Conservation (phyloP, 2,113 vertebrate species). For the Helogale parvula region DNA sequence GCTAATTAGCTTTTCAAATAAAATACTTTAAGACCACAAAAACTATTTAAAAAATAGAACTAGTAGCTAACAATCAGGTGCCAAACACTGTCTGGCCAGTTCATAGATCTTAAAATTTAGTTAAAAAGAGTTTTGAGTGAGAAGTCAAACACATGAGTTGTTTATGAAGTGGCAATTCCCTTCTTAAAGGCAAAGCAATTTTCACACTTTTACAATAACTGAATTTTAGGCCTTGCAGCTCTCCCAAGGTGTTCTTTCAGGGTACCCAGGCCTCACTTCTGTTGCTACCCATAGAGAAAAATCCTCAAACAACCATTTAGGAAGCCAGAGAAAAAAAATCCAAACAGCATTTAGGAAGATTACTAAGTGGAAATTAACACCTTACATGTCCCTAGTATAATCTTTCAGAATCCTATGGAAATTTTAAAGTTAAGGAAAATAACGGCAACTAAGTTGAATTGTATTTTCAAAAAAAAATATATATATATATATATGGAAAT, state of each 20-base stretch:
- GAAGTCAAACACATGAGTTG: background rate
- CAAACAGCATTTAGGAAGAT: background rate
- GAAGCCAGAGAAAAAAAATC: background rate
- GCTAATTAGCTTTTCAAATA: constrained; percentile 25
- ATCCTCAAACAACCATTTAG: background rate
- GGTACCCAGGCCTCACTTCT: background rate
- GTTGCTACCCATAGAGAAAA: background rate
- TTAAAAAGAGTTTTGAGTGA: background rate
- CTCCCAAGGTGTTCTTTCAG: background rate
- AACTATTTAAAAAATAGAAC: background rate
- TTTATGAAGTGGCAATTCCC: background rate
- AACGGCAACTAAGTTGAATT: background rate
- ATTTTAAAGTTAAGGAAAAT: background rate
- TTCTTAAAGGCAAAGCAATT: background rate
- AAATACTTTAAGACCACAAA: constrained; percentile 29
- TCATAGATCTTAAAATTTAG: background rate
- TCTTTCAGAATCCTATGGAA: background rate
- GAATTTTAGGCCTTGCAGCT: background rate
- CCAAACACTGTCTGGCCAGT: constrained; percentile 4
- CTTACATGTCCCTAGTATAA: background rate
- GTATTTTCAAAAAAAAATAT: background rate
- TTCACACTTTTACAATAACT: background rate
- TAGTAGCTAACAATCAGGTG: background rate
- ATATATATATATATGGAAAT: background rate
- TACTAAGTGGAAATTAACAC: background rate